Base-by-base conservation (phyloP, 64 coral and sea anemone genomes). In the Stichodactyla helianthus region DNA sequence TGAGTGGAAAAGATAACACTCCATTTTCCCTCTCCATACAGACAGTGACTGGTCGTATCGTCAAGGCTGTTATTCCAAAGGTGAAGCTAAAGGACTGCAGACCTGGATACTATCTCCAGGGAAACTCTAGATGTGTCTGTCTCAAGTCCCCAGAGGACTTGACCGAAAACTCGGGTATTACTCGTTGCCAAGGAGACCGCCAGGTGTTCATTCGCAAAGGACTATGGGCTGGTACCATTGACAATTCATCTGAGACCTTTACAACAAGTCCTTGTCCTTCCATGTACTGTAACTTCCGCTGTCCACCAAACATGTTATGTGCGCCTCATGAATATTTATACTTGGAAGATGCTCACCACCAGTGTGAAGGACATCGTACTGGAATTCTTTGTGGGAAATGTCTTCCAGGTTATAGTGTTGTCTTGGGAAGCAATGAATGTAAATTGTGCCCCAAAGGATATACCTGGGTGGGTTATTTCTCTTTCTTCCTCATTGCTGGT, bases 151-250 rank as follows among this genome's bases (percentile, higher is more conserved):
- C 88, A 22, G 20, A 83, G n/a, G 18, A 62, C 0, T 50, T 51
- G 5, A 65, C 14, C 8, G 51, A 8, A 4, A 67, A 55, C 57
- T 26, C 20, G 52, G 88, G 81, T 77, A 83, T 89, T 60, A 89
- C 88, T 28, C 88, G 88, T n/a, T 89, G 88, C 51, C 67, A 71
- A 22, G 88, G 88, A 55, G 88, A 84, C 54, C 88, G 67, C 52
- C 80, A 89, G 22, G 88, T 89, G 51, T 89, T 84, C 16, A 35
- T 89, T 76, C 79, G 82, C 79, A 89, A 84, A 85, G 88, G 88
- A 67, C 57, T 83, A 70, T 89, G 88, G 88, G 88, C 79, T 55
- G 88, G 88, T 11, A 23, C 82, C 28, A 78, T 89, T 54, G 82
- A 67, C 13, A 51, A 23, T n/a, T 23, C 18, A 9, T 67, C 82